A percentile compares a stretch with the other conserved stretches of the same genome.
Evolutionary conservation across 2,113 vertebrate species (phyloP).

Genomic region (Benitochromis conjunctus): DNA sequence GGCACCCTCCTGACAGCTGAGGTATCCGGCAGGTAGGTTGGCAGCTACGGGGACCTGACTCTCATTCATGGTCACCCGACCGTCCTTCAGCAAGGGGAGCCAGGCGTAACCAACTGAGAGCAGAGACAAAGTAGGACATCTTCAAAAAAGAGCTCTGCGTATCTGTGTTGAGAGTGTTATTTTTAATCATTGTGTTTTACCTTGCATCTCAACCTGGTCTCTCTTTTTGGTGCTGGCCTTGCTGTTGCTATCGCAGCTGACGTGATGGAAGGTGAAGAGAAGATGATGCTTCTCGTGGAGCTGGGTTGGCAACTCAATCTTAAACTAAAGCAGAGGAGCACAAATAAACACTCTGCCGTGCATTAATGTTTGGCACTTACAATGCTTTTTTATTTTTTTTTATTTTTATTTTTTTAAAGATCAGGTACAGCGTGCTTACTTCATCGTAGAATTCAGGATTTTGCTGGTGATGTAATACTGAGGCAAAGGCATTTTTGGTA

Average conservation of each 20-base stretch:
- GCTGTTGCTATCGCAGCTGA: constrained; percentile 95
- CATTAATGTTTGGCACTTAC: background rate
- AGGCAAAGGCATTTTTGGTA: constrained; percentile 85
- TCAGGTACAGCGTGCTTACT: constrained; percentile 67
- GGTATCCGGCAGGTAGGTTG: constrained; percentile 89
- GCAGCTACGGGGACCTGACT: constrained; percentile 86
- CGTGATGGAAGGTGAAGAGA: constrained; percentile 93
- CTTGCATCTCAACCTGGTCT: constrained; percentile 89
- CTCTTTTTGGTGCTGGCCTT: constrained; percentile 97
- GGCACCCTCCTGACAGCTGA: constrained; percentile 83
- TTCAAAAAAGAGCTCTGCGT: background rate
- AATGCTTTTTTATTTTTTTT: background rate
- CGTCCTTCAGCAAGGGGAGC: constrained; percentile 93
- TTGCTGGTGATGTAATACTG: constrained; percentile 95
- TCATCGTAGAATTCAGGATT: constrained; percentile 99
- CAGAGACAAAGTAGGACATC: background rate
- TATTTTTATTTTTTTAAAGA: background rate
- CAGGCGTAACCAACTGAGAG: constrained; percentile 91
- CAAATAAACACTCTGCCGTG: background rate
- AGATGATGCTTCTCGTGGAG: constrained; percentile 94
- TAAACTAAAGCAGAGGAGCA: constrained; percentile 77
- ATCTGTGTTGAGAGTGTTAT: background rate
- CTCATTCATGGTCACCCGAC: constrained; percentile 88
- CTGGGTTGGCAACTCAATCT: constrained; percentile 94
- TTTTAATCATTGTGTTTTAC: constrained; percentile 50